Evolutionary conservation across 2,888 invertebrate genomes (phyloP), one percentile per base, ranked within the genome.

Genomic region (Stenoptilia bipunctidactyla): DNA sequence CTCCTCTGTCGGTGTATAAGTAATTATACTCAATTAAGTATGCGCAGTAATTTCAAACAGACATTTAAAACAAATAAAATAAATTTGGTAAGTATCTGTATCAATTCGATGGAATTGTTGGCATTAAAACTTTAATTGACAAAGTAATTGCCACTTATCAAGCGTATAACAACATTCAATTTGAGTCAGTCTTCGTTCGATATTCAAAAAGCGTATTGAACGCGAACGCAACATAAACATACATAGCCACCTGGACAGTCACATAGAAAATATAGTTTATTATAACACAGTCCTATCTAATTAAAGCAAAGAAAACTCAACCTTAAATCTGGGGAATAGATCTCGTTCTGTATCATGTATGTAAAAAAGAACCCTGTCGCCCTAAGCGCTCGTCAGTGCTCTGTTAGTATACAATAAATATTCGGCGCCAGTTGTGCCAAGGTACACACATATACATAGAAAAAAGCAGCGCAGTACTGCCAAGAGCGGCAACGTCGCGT

Each of bases 361-460:
- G 41, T 45, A 50, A 45, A 58, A 61, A 73, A 62, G 74, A 71
- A 77, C 82, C 58, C 56, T 80, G 66, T 77, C 74, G 63, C 66
- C 65, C 75, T 71, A 68, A 76, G 56, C 66, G 54, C 47, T 55
- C 61, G 71, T 65, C 72, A 74, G 79, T 79, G 70, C 77, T 80
- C 76, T 79, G 80, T 80, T 79, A 76, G 79, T 82, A 82, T 80
- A 82, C 82, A 82, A 82, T 82, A 82, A 83, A 80, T 82, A 83
- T 83, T 80, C 79, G 79, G 82, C 77, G 83, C 77, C 82, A 82
- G 82, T 83, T 80, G 82, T 79, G 73, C 70, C 72, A 67, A 66
- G 65, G 72, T 61, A 66, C 77, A 80, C 77, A 79, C 77, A 72
- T 77, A 82, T 79, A 82, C 76, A 82, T 79, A 82, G 69, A 59